Evolutionary conservation across 1,140 invertebrate species (phyloP).

Genomic region (Manduca sexta): DNA sequence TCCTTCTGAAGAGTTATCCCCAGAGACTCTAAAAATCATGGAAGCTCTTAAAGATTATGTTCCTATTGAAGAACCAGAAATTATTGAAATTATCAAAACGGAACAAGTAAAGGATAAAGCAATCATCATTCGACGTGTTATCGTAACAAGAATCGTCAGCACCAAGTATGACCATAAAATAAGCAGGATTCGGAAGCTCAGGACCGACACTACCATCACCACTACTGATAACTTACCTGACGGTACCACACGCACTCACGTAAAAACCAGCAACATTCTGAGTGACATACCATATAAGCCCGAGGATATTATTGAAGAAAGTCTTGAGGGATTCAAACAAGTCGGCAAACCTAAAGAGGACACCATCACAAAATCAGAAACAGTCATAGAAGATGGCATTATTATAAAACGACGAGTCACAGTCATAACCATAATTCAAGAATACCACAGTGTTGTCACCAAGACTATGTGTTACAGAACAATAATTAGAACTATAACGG

Average conservation of each 20-base stretch:
- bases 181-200: constrained; percentile 52
- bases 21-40: constrained; percentile 60
- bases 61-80: constrained; percentile 46
- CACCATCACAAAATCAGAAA: constrained; percentile 4
- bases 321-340: constrained; percentile 2
- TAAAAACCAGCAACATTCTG: constrained; percentile 46
- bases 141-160: constrained; percentile 50
- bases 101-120: constrained; percentile 47
- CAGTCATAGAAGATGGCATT: constrained; percentile 3
- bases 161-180: constrained; percentile 50
- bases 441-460: not conserved
- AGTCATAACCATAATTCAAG: constrained; percentile 25
- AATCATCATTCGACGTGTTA: constrained; percentile 46
- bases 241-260: constrained; percentile 54
- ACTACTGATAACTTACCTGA: constrained; percentile 67
- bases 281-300: constrained; percentile 40
- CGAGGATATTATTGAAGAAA: too few species aligned
- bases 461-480: constrained; percentile 26
- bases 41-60: constrained; percentile 38
- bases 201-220: constrained; percentile 51
- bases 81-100: constrained; percentile 40
- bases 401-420: constrained; percentile 17
- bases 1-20: constrained; percentile 45
- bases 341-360: constrained; percentile 8
- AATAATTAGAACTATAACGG: constrained; percentile 36